A percentile compares a stretch with the other conserved stretches of the same genome.
phyloP scores from a whole-genome alignment of 2,888 invertebrate species.

The Rhingia campestris region DNA sequence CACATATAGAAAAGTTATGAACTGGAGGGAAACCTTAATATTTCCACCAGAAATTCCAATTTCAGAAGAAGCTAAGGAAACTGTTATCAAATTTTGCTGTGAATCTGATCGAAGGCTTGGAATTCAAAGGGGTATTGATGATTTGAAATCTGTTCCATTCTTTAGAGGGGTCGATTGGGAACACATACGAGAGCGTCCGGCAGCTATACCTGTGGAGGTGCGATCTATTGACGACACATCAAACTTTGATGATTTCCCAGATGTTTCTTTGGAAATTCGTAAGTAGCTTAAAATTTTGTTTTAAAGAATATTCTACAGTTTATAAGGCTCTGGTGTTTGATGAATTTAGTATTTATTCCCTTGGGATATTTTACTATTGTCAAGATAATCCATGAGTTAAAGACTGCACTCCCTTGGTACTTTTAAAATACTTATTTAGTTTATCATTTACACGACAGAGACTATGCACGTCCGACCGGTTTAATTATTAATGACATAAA shows the following conservation, averaged over 20 bases:
- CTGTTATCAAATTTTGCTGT: constrained; percentile 97
- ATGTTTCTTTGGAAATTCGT: constrained; percentile 99
- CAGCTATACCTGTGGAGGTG: constrained; percentile 98
- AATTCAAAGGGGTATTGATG: constrained; percentile 94
- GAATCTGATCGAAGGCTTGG: constrained; percentile 97
- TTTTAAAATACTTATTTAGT: too few species aligned
- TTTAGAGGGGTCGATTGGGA: constrained; percentile 99
- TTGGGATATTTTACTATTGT: too few species aligned
- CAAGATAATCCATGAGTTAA: too few species aligned
- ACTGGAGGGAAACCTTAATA: constrained; percentile 98
- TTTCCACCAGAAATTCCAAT: constrained; percentile 99
- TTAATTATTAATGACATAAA: too few species aligned
- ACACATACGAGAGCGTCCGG: constrained; percentile 98
- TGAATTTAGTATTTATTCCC: too few species aligned
- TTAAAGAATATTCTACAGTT: too few species aligned
- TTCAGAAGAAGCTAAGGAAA: constrained; percentile 97
- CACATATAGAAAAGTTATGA: constrained; percentile 94
- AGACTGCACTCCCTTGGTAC: too few species aligned
- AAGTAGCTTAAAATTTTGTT: constrained; percentile 83
- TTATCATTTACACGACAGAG: too few species aligned
- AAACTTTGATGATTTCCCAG: constrained; percentile 99
- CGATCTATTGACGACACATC: constrained; percentile 99
- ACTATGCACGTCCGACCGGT: too few species aligned
- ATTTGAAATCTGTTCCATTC: constrained; percentile 95
- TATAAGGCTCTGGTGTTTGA: too few species aligned